Percentiles rank a stretch among this genome's conserved stretches.
Evolutionary conservation across 2,113 vertebrate genomes (phyloP).

Genomic region (Pungitius pungitius): DNA sequence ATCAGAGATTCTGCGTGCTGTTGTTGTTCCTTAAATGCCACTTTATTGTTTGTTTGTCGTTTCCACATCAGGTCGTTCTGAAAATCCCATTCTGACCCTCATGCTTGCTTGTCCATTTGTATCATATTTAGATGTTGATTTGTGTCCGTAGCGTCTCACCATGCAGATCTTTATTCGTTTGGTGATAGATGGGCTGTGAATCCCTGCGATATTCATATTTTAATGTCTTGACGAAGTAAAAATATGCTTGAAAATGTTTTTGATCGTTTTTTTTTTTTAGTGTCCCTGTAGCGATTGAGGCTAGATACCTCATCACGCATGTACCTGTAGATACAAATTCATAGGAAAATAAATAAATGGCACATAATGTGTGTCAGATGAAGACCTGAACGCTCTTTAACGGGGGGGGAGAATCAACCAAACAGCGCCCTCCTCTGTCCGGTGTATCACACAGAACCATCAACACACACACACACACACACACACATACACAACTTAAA

Average conservation of each 20-base stretch:
- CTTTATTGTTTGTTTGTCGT: slow-evolving; percentile 52
- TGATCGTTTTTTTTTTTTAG: background rate
- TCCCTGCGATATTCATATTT: slow-evolving; percentile 42
- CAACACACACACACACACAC: slow-evolving; percentile 6
- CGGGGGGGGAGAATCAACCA: background rate
- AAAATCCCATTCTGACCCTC: slow-evolving; percentile 12
- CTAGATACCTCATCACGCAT: background rate
- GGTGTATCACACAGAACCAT: background rate
- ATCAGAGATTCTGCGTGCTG: slow-evolving; percentile 57
- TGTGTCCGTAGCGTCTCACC: slow-evolving; percentile 21
- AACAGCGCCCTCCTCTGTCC: slow-evolving; percentile 41
- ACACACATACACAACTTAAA: background rate
- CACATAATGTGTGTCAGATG: background rate
- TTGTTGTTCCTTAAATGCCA: slow-evolving; percentile 50
- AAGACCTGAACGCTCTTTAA: background rate
- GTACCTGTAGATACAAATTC: background rate
- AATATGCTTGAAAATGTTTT: slow-evolving; percentile 4
- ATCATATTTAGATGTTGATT: slow-evolving; percentile 32
- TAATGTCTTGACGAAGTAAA: slow-evolving; percentile 53
- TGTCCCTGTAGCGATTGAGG: background rate
- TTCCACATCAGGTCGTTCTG: slow-evolving; percentile 30
- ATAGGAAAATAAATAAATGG: background rate
- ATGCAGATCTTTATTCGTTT: slow-evolving; percentile 34
- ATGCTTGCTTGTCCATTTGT: slow-evolving; percentile 44
- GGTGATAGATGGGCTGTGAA: slow-evolving; percentile 40